Conservation (phyloP, 2,113 vertebrate species). For the Physeter macrocephalus region DNA sequence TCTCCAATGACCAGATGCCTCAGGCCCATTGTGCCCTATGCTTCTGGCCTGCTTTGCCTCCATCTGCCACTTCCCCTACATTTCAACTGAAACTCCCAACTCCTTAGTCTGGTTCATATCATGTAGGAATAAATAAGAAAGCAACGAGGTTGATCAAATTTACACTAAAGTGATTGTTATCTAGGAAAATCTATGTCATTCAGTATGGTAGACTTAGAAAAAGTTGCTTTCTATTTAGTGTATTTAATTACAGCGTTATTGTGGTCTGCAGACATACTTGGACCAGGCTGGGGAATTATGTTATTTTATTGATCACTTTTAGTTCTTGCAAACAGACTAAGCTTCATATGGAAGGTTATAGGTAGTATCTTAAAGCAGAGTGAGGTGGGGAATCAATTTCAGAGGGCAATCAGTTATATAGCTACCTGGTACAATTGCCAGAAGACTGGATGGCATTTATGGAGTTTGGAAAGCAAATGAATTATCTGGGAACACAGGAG, state of each 20-base stretch:
- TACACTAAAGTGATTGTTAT: background rate
- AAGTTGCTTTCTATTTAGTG: background rate
- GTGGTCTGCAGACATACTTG: background rate
- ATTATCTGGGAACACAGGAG: background rate
- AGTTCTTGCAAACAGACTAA: background rate
- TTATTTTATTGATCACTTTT: background rate
- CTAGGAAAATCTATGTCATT: background rate
- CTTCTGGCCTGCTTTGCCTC: background rate
- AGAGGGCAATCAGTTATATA: background rate
- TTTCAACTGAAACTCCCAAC: background rate
- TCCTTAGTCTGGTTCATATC: background rate
- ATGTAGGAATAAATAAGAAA: background rate
- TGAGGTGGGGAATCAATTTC: background rate
- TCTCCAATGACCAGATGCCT: background rate
- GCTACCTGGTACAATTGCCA: background rate
- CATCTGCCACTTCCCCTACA: background rate
- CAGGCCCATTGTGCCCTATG: background rate
- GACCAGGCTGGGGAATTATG: background rate
- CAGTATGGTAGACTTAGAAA: background rate
- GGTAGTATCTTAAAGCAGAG: background rate
- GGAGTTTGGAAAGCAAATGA: background rate
- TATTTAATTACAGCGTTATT: background rate
- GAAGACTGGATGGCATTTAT: background rate
- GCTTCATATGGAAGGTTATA: background rate
- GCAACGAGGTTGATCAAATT: background rate